Conservation (phyloP, 2,797 vertebrate species). For the Cossypha caffra region DNA sequence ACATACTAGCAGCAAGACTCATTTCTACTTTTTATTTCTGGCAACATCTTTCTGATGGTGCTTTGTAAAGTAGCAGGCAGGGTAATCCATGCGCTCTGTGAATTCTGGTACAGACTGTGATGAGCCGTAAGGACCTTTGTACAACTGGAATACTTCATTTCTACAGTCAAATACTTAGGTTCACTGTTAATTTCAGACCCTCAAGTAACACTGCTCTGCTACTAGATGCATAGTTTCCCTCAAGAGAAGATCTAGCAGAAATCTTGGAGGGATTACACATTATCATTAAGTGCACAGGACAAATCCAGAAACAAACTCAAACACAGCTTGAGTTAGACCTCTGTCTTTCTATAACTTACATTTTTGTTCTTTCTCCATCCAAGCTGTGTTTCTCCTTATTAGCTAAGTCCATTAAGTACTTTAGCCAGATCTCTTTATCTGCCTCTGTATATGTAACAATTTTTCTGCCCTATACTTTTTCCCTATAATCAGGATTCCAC, state of each 20-base stretch:
- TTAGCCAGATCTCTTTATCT: neutral
- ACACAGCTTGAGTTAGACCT: neutral
- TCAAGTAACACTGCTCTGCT: neutral
- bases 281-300: neutral
- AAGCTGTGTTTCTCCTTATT: neutral
- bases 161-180: neutral
- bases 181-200: neutral
- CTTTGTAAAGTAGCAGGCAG: neutral
- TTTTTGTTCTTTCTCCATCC: neutral
- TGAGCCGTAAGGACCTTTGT: neutral
- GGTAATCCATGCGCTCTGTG: neutral
- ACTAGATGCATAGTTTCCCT: neutral
- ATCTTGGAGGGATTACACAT: neutral
- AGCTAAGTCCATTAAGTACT: neutral
- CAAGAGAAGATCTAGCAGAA: neutral
- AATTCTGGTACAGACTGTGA: accelerated
- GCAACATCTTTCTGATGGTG: neutral
- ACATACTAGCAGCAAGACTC: neutral
- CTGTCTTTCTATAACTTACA: neutral
- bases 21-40: neutral
- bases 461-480: neutral
- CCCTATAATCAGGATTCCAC: neutral
- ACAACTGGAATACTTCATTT: neutral
- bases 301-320: neutral
- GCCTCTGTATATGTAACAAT: neutral